phyloP scores from a whole-genome alignment of 2,113 vertebrate species.

The Hyaena hyaena region DNA sequence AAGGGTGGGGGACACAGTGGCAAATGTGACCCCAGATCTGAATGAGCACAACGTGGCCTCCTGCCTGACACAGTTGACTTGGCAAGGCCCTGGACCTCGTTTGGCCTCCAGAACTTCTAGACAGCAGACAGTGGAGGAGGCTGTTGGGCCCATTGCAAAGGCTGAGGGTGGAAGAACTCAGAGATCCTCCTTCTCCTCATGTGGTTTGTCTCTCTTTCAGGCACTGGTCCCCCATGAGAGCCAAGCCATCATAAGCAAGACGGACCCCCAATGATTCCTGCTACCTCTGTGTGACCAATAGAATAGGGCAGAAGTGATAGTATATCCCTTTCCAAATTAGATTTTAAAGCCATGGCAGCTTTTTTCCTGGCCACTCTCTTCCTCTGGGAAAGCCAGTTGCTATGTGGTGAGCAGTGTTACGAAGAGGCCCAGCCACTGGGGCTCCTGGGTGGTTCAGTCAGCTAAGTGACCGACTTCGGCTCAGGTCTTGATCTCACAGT shows the following conservation, averaged over 20 bases:
- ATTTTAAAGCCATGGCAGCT: neutral
- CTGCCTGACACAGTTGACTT: neutral
- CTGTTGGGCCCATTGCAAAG: neutral
- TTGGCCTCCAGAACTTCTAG: neutral
- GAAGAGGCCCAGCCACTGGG: rapidly evolving
- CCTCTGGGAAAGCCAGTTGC: neutral
- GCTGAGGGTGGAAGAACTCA: neutral
- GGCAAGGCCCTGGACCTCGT: neutral
- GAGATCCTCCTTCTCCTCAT: neutral
- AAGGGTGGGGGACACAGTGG: neutral
- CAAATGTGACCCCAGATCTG: neutral
- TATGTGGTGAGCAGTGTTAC: neutral
- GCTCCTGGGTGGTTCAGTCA: too few relatives aligned
- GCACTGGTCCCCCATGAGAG: neutral
- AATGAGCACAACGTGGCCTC: neutral
- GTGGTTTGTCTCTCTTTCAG: neutral
- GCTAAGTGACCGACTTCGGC: too few relatives aligned
- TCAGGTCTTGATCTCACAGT: too few relatives aligned
- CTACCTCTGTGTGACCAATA: neutral
- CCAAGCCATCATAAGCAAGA: neutral
- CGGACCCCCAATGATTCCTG: neutral
- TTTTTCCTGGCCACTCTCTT: neutral
- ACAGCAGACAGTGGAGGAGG: neutral
- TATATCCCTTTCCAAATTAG: neutral
- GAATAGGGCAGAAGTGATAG: neutral